Conservation (phyloP, 2,888 invertebrate species). For the Diloba caeruleocephala region DNA sequence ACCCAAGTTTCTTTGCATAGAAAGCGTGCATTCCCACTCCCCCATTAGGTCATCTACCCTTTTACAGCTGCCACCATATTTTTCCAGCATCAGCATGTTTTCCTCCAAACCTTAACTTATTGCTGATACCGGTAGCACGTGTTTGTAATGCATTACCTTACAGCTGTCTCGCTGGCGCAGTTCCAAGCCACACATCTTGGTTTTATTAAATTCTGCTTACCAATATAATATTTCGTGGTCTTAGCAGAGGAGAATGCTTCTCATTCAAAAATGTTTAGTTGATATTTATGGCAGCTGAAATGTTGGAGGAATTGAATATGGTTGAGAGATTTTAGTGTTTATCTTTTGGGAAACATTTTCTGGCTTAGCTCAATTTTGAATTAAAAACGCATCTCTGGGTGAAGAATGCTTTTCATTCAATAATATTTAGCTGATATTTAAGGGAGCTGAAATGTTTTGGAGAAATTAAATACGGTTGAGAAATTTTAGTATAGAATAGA, state of each 20-base stretch:
- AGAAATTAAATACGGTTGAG: slow-evolving; percentile 3
- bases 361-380: no score
- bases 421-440: slow-evolving; percentile 30
- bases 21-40: not conserved
- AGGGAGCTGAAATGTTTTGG: not conserved
- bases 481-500: not conserved
- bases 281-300: slow-evolving; percentile 6
- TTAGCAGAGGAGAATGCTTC: slow-evolving; percentile 14
- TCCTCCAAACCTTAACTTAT: slow-evolving; percentile 23
- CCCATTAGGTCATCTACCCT: not conserved
- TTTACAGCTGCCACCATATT: slow-evolving; percentile 1
- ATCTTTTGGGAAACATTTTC: no score
- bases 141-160: slow-evolving; percentile 30
- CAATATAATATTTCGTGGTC: slow-evolving; percentile 24
- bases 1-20: no score
- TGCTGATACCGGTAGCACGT: slow-evolving; percentile 25
- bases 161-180: slow-evolving; percentile 36
- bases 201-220: slow-evolving; percentile 51
- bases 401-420: slow-evolving; percentile 9
- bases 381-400: no score
- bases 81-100: slow-evolving; percentile 29
- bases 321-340: not conserved
- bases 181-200: slow-evolving; percentile 37
- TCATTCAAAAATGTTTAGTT: slow-evolving; percentile 28
- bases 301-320: slow-evolving; percentile 5